Base-by-base conservation (phyloP, 2,797 vertebrate genomes). In the Tenualosa thibaudeaui region DNA sequence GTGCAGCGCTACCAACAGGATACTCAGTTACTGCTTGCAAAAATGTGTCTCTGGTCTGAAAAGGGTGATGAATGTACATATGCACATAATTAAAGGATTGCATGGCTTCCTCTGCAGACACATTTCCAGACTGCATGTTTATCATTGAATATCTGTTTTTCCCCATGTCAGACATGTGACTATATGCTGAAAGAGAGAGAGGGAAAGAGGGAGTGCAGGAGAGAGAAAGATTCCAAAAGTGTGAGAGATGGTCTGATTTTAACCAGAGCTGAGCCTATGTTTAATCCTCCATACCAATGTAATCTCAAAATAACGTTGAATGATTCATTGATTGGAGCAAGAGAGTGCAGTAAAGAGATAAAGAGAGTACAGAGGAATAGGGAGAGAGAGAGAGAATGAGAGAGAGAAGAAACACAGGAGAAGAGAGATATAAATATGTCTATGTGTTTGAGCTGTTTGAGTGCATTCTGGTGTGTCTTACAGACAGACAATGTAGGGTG, bases 351-450 rank as follows among this genome's bases (percentile, higher is more conserved):
- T 0, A 15, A 75, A 37, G 5, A 75, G 62, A 43, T 43, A 37
- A 40, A 43, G 37, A 75, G 31, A 43, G 4, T 19, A 22, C 17
- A 56, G 54, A 56, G 17, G 19, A 22, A 71, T 2, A 71, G 87
- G 86, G 87, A 89, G 85, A 88, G 83, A 91, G 75, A 56, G 24
- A 62, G 82, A 83, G 26, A 87, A n/a, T n/a, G 78, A 89, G 87
- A 65, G 62, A 65, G 62, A 65, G 24, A 0, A 31, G 31, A 68
- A 24, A 4, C 2, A 86, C 85, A 81, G 88, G 9, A 56, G 83
- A 71, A 40, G 49, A 49, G 24, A 78, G 40, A 78, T 37, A 43
- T 17, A 43, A 22, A 46, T 78, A 46, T 40, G 13, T 71, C 13
- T 71, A 46, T 78, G 17, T 78, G 71, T 78, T 22, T 7, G 10